Evolutionary conservation across 2,797 vertebrate genomes (phyloP).

Genomic region (Halcyon smyrnensis): DNA sequence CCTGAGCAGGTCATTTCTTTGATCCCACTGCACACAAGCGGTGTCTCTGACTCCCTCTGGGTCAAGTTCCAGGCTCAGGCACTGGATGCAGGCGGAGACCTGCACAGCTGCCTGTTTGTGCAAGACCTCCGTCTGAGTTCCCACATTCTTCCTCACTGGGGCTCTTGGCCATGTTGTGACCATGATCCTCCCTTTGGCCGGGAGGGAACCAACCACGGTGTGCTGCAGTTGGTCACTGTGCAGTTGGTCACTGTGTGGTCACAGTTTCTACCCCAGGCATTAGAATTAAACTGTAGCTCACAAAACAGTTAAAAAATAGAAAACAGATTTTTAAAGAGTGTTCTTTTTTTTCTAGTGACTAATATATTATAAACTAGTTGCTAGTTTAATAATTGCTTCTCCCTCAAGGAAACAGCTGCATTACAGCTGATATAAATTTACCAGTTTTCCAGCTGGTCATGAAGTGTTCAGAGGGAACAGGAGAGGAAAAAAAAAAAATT

Average conservation of each 20-base stretch:
- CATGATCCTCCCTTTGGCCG: too few relatives aligned
- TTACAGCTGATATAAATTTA: not conserved
- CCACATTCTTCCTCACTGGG: too few relatives aligned
- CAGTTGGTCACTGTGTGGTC: not conserved
- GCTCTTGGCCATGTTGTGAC: too few relatives aligned
- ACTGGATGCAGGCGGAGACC: too few relatives aligned
- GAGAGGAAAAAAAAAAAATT: not conserved
- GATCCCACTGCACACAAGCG: too few relatives aligned
- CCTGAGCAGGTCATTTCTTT: too few relatives aligned
- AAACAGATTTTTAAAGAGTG: not conserved
- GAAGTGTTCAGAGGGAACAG: not conserved
- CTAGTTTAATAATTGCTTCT: not conserved
- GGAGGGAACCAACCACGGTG: too few relatives aligned
- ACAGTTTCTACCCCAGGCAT: not conserved
- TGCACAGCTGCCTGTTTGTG: too few relatives aligned
- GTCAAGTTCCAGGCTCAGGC: too few relatives aligned
- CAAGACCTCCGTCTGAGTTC: too few relatives aligned
- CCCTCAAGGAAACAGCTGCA: constrained; percentile 29
- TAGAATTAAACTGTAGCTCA: not conserved
- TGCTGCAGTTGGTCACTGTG: too few relatives aligned
- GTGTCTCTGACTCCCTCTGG: too few relatives aligned
- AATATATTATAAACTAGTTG: not conserved
- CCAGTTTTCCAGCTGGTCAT: not conserved
- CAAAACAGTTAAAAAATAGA: not conserved
- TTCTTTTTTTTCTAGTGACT: not conserved